phyloP scores from a whole-genome alignment of 2,113 vertebrate species.

The Pollimyrus isidori region DNA sequence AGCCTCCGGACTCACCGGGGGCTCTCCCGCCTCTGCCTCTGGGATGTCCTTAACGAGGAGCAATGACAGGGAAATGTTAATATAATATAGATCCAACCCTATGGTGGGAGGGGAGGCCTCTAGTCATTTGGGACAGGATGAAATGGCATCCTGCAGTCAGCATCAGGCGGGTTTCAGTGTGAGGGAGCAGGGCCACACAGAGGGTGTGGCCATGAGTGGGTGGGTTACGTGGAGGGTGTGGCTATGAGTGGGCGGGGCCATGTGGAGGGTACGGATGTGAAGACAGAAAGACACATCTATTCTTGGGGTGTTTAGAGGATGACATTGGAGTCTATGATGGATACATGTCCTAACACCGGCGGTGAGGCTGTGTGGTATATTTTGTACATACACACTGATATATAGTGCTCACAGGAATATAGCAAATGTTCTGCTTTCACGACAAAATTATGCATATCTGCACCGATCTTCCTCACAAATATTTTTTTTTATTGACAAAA shows the following conservation, averaged over 20 bases:
- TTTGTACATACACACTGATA: background rate
- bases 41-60: slow-evolving; percentile 43
- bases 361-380: background rate
- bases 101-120: background rate
- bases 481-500: background rate
- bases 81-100: background rate
- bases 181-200: fast-evolving
- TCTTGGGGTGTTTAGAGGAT: background rate
- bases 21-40: slow-evolving; percentile 43
- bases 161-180: background rate
- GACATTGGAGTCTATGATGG: background rate
- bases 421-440: background rate
- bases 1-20: slow-evolving; percentile 47
- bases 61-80: slow-evolving; percentile 26
- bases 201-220: background rate
- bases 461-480: background rate
- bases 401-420: background rate
- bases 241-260: background rate
- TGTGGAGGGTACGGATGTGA: background rate
- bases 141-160: background rate
- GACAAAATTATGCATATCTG: background rate
- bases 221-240: fast-evolving
- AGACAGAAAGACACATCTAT: background rate
- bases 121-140: background rate
- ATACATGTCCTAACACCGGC: background rate